Base-by-base conservation (phyloP, 2,888 invertebrate genomes). In the Ametastegia equiseti region DNA sequence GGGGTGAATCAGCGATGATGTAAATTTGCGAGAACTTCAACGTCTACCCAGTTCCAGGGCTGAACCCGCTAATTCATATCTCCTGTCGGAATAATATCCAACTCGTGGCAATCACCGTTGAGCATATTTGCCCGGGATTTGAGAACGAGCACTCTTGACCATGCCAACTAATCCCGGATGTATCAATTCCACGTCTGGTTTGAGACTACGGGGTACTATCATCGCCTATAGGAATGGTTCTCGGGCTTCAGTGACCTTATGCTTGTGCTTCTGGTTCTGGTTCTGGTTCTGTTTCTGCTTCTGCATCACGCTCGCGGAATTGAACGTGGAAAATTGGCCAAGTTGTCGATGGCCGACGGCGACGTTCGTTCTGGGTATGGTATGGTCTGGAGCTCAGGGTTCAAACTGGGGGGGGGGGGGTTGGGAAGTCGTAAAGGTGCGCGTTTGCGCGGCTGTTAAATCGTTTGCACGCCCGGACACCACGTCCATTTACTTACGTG, bases 1-100 rank as follows among this genome's bases (percentile, higher is more conserved):
- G 33, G 65, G 39, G 39, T 50, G 42, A 85, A 86, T 86, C 83
- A 78, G 67, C 19, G 57, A 82, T 83, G 83, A 86, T 86, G 85
- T 85, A 84, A 86, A 84, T 86, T 82, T 84, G 81, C 15, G 54
- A 80, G 75, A 63, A 73, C 71, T 75, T 69, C 80, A 27, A 60
- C 27, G 30, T 57, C 71, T 39, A 81, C 82, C 71, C 69, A 5
- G 23, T 60, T 67, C 63, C 15, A 1, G 1, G 11, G 36, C 36
- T 67, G 13, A 45, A 71, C 2, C 27, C 27, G 15, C 36, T n/a
- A 11, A 45, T 33, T 54, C 30, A 54, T 73, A 75, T 54, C 54
- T 36, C 15, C 47, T 75, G 75, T 75, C 75, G 33, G 54, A 75
- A 75, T 75, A 75, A 54, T 50, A 36, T 54, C 54, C 23, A 75